phyloP scores from a whole-genome alignment of 1,140 invertebrate genomes.

The Oryctes rhinoceros region DNA sequence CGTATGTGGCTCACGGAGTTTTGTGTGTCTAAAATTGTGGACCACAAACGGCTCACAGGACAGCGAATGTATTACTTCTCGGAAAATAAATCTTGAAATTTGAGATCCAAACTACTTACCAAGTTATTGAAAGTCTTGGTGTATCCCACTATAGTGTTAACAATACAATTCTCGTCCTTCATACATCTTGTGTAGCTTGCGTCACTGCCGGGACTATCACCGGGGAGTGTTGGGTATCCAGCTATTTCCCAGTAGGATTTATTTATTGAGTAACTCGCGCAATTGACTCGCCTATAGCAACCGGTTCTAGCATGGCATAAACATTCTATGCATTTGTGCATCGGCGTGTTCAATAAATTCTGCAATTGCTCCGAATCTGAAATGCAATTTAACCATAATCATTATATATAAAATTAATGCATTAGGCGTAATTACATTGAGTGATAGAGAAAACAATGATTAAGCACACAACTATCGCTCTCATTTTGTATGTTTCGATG shows the following conservation, averaged over 20 bases:
- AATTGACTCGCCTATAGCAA: conserved; percentile 47
- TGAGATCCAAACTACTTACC: neutral
- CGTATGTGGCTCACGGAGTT: too few relatives aligned
- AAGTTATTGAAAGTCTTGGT: neutral
- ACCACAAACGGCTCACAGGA: too few relatives aligned
- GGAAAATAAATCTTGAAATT: neutral
- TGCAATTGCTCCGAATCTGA: conserved; percentile 29
- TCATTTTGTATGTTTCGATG: neutral
- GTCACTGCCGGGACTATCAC: conserved; percentile 38
- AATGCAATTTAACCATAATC: neutral
- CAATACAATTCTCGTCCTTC: conserved; percentile 49
- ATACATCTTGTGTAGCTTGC: conserved; percentile 45
- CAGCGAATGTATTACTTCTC: too few relatives aligned
- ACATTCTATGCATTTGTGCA: conserved; percentile 47
- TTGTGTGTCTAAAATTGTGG: too few relatives aligned
- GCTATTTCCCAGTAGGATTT: conserved; percentile 47
- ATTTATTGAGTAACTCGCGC: conserved; percentile 48
- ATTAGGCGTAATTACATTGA: neutral
- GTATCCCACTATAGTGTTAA: conserved; percentile 43
- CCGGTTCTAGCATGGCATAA: conserved; percentile 49
- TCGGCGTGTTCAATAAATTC: conserved; percentile 39
- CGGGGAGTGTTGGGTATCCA: conserved; percentile 43
- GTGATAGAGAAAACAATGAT: neutral
- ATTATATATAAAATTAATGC: neutral
- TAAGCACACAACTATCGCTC: neutral